These are phyloP conservation scores for Drosophila quadrilineata DNA, from an alignment of 1,140 invertebrate species.

Conservation along the genomic window DNA sequence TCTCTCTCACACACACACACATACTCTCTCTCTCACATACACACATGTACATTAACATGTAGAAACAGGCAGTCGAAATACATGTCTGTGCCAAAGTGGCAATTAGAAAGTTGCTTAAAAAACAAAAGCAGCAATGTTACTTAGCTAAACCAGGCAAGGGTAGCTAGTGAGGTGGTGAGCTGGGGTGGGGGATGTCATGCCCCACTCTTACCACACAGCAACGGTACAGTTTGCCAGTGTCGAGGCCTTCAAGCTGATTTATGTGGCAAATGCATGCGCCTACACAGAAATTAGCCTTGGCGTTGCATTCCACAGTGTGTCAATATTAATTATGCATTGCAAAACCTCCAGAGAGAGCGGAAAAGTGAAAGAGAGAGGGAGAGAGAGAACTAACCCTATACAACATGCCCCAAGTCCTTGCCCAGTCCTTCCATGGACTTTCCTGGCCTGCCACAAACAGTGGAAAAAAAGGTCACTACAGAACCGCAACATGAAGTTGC, in stretches of 20 bases:
- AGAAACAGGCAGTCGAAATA: too few relatives aligned
- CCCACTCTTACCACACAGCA: background rate
- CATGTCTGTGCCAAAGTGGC: constrained; percentile 58
- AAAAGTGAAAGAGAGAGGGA: too few relatives aligned
- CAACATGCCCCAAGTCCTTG: constrained; percentile 2
- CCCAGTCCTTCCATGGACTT: background rate
- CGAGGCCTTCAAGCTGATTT: constrained; percentile 67
- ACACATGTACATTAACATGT: background rate
- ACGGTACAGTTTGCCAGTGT: background rate
- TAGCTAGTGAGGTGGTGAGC: too few relatives aligned
- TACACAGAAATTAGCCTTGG: constrained; percentile 69
- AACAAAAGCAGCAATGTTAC: constrained; percentile 57
- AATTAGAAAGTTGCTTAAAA: constrained; percentile 78
- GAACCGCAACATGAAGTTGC: constrained; percentile 37
- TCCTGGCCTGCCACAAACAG: background rate
- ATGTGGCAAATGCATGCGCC: constrained; percentile 58
- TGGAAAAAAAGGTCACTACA: constrained; percentile 43
- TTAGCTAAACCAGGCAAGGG: constrained; percentile 42
- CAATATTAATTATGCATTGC: constrained; percentile 72
- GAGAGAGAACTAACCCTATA: constrained; percentile 1
- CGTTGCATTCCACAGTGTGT: constrained; percentile 60
- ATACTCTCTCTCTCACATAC: background rate
- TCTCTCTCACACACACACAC: constrained; percentile 2
- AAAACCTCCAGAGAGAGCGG: background rate
- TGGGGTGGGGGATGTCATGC: too few relatives aligned